phyloP scores from a whole-genome alignment of 2,113 vertebrate species.

The Tinamus guttatus region DNA sequence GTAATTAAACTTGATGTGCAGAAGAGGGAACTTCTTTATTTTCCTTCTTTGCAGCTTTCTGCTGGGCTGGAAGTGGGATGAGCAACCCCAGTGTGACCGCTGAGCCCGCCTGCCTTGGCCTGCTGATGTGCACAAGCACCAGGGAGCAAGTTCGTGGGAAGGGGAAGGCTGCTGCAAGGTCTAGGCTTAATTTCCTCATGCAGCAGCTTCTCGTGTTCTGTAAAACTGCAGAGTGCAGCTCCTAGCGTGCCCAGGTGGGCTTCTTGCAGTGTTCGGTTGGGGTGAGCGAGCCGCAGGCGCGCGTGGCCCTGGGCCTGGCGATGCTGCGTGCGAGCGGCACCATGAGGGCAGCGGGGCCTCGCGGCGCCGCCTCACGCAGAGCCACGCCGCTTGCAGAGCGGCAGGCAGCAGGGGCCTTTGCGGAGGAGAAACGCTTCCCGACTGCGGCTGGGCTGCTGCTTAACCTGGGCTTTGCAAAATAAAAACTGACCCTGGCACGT shows the following conservation, averaged over 20 bases:
- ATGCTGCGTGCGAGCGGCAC: not conserved
- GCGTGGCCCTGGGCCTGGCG: not conserved
- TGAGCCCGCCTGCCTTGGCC: not conserved
- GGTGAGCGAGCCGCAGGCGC: not conserved
- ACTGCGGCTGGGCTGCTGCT: rapidly evolving
- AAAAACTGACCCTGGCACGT: not conserved
- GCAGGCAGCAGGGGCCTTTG: no score
- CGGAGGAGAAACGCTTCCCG: rapidly evolving
- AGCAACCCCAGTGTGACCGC: not conserved
- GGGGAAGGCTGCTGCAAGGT: not conserved
- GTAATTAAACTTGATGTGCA: not conserved
- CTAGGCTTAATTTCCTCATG: rapidly evolving
- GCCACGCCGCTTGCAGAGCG: not conserved
- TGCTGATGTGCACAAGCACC: not conserved
- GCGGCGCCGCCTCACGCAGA: not conserved
- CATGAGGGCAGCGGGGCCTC: not conserved
- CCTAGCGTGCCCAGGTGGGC: rapidly evolving
- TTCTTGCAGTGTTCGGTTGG: rapidly evolving
- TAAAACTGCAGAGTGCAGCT: not conserved
- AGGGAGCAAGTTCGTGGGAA: not conserved
- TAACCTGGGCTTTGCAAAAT: not conserved
- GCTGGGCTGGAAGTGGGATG: not conserved
- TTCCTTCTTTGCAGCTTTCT: not conserved
- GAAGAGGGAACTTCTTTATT: not conserved
- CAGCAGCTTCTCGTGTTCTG: not conserved